Percentiles rank a stretch among this genome's conserved stretches.
Conservation (phyloP, 2,113 vertebrate genomes). For the Tamias sibiricus region DNA sequence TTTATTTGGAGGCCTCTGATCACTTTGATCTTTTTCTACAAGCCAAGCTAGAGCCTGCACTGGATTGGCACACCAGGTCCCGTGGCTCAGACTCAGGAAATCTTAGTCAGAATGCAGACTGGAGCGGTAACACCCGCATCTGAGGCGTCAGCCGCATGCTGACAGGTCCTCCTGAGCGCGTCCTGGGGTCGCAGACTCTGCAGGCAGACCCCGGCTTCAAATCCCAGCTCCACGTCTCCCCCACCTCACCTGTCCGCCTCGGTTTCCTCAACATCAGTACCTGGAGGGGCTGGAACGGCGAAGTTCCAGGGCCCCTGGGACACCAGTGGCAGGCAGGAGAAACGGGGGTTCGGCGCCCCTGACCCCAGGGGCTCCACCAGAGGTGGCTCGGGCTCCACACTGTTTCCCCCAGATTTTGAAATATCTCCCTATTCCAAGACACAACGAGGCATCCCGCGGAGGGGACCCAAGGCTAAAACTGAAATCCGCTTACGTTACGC, state of each 20-base stretch:
- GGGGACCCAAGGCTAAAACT: neutral
- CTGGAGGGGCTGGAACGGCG: neutral
- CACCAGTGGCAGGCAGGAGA: neutral
- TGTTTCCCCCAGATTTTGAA: too few species aligned
- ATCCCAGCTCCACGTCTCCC: neutral
- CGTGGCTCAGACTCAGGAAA: too few species aligned
- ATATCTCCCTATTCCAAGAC: neutral
- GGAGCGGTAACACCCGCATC: neutral
- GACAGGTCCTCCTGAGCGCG: neutral
- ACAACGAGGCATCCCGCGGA: neutral
- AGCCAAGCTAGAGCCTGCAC: neutral
- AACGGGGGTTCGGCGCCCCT: neutral
- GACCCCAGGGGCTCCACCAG: too few species aligned
- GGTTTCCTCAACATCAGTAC: neutral
- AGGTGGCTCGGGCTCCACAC: neutral
- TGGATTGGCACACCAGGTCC: neutral
- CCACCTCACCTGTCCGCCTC: neutral
- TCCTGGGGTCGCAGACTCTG: neutral
- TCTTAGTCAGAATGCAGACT: neutral
- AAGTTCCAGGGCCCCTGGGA: rapidly evolving
- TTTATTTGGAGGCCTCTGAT: neutral
- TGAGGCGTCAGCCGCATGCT: too few species aligned
- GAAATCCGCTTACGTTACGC: too few species aligned
- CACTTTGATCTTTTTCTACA: neutral
- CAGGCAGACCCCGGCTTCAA: neutral